phyloP scores from a whole-genome alignment of 37 sponge, comb jelly and placozoan species.

The Haliclona indistincta region DNA sequence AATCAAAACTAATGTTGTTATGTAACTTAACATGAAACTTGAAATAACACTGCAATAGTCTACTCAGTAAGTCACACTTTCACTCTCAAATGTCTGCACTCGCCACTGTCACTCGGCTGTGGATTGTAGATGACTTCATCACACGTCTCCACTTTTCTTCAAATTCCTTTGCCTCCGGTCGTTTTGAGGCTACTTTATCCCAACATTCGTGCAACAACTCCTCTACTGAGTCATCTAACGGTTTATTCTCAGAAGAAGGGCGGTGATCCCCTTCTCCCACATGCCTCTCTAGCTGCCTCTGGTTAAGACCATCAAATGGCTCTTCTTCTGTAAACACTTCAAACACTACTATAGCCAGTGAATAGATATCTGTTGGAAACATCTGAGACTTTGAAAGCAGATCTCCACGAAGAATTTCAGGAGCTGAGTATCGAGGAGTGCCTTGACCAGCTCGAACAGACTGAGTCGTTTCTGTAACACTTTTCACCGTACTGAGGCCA shows the following conservation, averaged over 20 bases:
- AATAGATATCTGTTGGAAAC: too few relatives aligned
- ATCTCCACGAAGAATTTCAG: slow-evolving; percentile 58
- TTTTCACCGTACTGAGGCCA: too few relatives aligned
- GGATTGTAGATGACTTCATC: too few relatives aligned
- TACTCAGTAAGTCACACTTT: too few relatives aligned
- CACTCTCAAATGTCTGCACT: too few relatives aligned
- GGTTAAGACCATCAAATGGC: slow-evolving; percentile 31
- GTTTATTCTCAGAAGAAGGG: background rate
- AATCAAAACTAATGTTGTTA: too few relatives aligned
- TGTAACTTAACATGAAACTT: too few relatives aligned
- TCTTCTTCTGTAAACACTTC: slow-evolving; percentile 50
- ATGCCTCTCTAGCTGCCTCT: slow-evolving; percentile 28
- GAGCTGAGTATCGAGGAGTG: slow-evolving; percentile 60
- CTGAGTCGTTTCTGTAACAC: slow-evolving; percentile 19
- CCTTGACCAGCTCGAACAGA: slow-evolving; percentile 28
- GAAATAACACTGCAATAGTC: too few relatives aligned
- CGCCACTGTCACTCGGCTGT: too few relatives aligned
- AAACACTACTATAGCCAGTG: too few relatives aligned
- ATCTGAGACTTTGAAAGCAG: slow-evolving; percentile 11
- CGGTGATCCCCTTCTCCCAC: slow-evolving; percentile 16
- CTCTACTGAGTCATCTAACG: slow-evolving; percentile 13
- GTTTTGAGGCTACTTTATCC: slow-evolving; percentile 8
- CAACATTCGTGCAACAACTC: slow-evolving; percentile 40
- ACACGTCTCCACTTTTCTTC: slow-evolving; percentile 16
- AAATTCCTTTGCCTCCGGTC: slow-evolving; percentile 36